Base-by-base conservation (phyloP, 2,113 vertebrate genomes). In the Sardina pilchardus region DNA sequence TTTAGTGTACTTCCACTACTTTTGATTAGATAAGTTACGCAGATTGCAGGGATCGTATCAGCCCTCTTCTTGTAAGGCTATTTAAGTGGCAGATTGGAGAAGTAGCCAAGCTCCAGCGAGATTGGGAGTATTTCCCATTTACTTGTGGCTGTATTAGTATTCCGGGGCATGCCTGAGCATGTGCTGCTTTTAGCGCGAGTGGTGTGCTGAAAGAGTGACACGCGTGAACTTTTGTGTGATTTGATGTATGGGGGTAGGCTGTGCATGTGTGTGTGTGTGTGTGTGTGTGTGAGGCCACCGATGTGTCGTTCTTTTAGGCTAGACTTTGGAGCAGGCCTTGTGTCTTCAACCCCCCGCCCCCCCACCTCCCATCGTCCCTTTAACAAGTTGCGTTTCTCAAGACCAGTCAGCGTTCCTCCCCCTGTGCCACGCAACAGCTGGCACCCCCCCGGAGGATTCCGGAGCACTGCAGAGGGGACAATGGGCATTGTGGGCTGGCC, bases 401-500 rank as follows among this genome's bases (percentile, higher is more conserved):
- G 48, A 17, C 48, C 16, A 50, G 48, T 78, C 71, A 78, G 71
- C 71, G 34, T 17, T 78, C 2, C 71, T 67, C 63, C 63, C 1
- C 63, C 7, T 30, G 63, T 14, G n/a, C 63, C 26, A 26, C 82
- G 86, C 88, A 89, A 85, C 89, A 90, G 86, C 85, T 91, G 87
- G 26, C 26, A 16, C 71, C 71, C 59, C 59, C 63, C 71, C 26
- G 5, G 71, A 78, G 36, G 86, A 80, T 83, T 67, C 87, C 83
- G 36, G 86, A 44, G 56, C 84, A 48, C 50, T 83, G 78, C 12
- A 4, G 71, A 78, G 7, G 48, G 82, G 84, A 91, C 89, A 91
- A 91, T 85, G 78, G 59, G 83, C 81, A 88, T 91, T 91, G 88
- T 89, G 86, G 81, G 19, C 82, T n/a, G 84, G 43, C 84, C 83